phyloP scores from a whole-genome alignment of 2,888 invertebrate species.

The Cryptocephalus moraei region DNA sequence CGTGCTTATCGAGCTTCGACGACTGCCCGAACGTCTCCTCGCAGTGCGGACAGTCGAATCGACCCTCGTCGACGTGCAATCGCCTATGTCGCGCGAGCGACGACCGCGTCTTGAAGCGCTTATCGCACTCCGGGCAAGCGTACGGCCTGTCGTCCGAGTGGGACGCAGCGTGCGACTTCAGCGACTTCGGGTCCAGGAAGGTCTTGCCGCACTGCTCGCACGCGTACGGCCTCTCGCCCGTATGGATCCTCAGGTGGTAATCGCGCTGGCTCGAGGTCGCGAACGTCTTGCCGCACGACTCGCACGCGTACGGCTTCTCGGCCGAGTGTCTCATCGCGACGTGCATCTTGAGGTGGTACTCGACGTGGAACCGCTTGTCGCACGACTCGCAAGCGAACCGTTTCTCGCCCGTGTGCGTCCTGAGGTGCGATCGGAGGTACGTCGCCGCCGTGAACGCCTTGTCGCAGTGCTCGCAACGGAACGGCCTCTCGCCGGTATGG shows the following conservation, averaged over 20 bases:
- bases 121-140: slow-evolving; percentile 15
- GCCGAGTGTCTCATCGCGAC: slow-evolving; percentile 23
- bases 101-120: slow-evolving; percentile 15
- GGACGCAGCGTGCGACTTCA: slow-evolving; percentile 20
- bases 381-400: slow-evolving; percentile 35
- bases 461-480: slow-evolving; percentile 13
- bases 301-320: slow-evolving; percentile 35
- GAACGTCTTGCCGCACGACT: slow-evolving; percentile 47
- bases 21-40: too few species aligned
- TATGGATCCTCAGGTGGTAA: too few species aligned
- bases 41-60: too few species aligned
- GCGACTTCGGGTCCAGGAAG: slow-evolving; percentile 32
- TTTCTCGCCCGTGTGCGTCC: slow-evolving; percentile 45
- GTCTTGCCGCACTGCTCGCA: slow-evolving; percentile 38
- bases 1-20: too few species aligned
- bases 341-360: slow-evolving; percentile 26
- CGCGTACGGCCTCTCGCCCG: too few species aligned
- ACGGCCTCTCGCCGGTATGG: not conserved
- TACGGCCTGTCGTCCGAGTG: slow-evolving; percentile 26
- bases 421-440: slow-evolving; percentile 43
- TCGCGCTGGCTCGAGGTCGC: slow-evolving; percentile 27
- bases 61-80: too few species aligned
- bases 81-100: slow-evolving; percentile 14
- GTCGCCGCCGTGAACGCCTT: slow-evolving; percentile 21
- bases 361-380: slow-evolving; percentile 15